Conservation (phyloP, 2,888 invertebrate species). For the Steinernema scapterisci region DNA sequence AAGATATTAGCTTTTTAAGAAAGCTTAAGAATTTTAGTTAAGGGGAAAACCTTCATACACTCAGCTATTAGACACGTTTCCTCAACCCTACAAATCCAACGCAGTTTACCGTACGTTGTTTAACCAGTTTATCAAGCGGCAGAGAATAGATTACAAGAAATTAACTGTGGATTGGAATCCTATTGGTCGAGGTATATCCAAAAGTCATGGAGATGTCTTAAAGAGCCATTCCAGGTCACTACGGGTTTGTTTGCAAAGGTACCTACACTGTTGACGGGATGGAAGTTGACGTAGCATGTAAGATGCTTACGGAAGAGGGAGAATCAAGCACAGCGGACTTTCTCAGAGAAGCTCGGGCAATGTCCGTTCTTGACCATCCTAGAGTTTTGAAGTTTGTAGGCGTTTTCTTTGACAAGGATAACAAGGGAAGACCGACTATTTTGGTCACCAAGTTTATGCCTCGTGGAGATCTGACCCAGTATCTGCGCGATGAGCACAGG, state of each 20-base stretch:
- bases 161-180: too few relatives aligned
- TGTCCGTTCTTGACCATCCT: neutral
- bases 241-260: neutral
- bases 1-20: too few relatives aligned
- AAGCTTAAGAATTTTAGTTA: too few relatives aligned
- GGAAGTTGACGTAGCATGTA: neutral
- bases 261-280: neutral
- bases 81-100: too few relatives aligned
- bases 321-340: neutral
- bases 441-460: conserved; percentile 1
- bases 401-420: neutral
- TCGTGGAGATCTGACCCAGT: neutral
- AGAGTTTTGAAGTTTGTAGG: neutral
- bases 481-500: neutral
- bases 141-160: too few relatives aligned
- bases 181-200: too few relatives aligned
- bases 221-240: neutral
- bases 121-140: too few relatives aligned
- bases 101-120: too few relatives aligned
- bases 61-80: too few relatives aligned
- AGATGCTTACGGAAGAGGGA: neutral
- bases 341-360: neutral
- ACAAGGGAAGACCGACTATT: neutral
- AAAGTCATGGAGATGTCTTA: too few relatives aligned
- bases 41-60: too few relatives aligned